Evolutionary conservation across 30 jellyfish, hydroid and myxozoan genomes (phyloP).

Genomic region (Chironex yamaguchii): DNA sequence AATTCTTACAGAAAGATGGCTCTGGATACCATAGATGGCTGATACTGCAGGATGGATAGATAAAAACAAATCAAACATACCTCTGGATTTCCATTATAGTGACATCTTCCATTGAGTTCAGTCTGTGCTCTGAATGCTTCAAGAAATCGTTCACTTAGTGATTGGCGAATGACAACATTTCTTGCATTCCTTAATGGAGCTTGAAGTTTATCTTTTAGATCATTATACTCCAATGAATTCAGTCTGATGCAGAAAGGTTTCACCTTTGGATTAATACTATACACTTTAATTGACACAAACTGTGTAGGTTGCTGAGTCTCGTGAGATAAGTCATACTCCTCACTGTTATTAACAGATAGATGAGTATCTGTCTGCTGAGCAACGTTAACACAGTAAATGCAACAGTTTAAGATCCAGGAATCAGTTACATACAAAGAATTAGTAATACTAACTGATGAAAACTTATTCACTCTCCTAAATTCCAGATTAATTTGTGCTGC

Average conservation of each 20-base stretch:
- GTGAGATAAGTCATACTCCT: conserved; percentile 67
- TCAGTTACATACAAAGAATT: conserved; percentile 89
- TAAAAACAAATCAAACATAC: conserved; percentile 37
- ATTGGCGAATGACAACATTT: conserved; percentile 83
- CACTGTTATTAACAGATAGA: conserved; percentile 69
- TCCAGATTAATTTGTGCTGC: conserved; percentile 92
- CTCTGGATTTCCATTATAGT: conserved; percentile 15
- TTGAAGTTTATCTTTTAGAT: conserved; percentile 77
- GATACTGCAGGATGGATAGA: no score
- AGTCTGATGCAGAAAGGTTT: conserved; percentile 65
- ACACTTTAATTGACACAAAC: conserved; percentile 67
- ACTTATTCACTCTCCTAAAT: conserved; percentile 86
- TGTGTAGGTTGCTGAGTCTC: conserved; percentile 84
- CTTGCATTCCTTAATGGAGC: conserved; percentile 95
- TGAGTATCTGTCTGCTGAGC: conserved; percentile 94
- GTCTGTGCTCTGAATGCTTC: conserved; percentile 87
- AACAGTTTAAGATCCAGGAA: conserved; percentile 89
- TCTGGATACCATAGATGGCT: no score
- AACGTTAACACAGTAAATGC: conserved; percentile 67
- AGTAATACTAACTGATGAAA: conserved; percentile 81
- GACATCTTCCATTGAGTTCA: conserved; percentile 49
- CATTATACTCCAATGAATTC: conserved; percentile 85
- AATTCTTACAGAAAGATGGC: no score
- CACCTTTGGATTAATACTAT: conserved; percentile 75
- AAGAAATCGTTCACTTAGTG: conserved; percentile 87